These are phyloP conservation scores for Cyaniris semiargus DNA, from an alignment of 2,888 invertebrate genomes.

Conservation along the genomic window DNA sequence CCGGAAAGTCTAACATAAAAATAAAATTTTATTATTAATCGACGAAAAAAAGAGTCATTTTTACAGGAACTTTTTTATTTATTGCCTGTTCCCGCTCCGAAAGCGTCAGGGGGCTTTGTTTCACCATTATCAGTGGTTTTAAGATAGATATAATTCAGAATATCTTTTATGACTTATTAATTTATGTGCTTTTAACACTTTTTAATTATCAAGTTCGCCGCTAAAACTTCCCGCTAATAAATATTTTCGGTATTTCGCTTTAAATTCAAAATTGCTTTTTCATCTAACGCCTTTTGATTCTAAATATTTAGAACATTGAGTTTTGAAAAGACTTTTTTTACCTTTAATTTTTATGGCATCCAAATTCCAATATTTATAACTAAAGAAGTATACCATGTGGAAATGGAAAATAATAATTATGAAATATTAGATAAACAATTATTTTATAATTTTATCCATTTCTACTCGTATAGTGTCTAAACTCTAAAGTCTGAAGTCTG, in stretches of 20 bases:
- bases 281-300: not conserved
- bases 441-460: not conserved
- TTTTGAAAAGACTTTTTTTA: not conserved
- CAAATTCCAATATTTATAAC: not conserved
- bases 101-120: constrained; percentile 49
- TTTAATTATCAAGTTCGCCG: constrained; percentile 61
- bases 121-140: constrained; percentile 51
- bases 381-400: too few species aligned
- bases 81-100: constrained; percentile 47
- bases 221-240: constrained; percentile 33
- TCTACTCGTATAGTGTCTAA: not conserved
- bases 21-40: constrained; percentile 25
- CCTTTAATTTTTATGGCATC: not conserved
- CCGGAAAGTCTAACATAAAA: not conserved
- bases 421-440: too few species aligned
- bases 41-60: constrained; percentile 29
- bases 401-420: too few species aligned
- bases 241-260: constrained; percentile 13
- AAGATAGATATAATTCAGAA: constrained; percentile 66
- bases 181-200: constrained; percentile 60
- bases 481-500: not conserved
- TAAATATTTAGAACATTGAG: not conserved
- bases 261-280: constrained; percentile 3
- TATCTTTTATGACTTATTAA: constrained; percentile 66
- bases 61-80: constrained; percentile 42